Evolutionary conservation across 1,140 invertebrate genomes (phyloP), one percentile per base, ranked within the genome.

Genomic region (Nebria ingens): DNA sequence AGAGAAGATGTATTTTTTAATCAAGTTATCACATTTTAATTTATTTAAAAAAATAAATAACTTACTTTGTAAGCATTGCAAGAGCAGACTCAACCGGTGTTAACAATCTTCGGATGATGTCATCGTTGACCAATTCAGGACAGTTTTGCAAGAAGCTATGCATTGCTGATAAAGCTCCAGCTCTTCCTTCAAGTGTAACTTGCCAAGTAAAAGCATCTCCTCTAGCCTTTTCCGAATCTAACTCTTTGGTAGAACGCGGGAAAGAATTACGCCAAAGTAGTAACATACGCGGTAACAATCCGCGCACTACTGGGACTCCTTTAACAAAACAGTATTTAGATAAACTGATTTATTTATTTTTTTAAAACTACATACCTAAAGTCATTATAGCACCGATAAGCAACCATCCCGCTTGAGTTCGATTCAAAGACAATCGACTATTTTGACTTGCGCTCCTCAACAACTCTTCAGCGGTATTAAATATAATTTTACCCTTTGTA

Each of bases 171-270:
- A 99, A 71, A 11, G 97, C 97, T 0, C 97, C 97, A 13, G 96
- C 91, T 55, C 97, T 78, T 13, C 93, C 93, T 77, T 98, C 95
- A 49, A 99, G 73, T 1, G 95, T 97, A 17, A 98, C 91, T 79
- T 98, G 94, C 97, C 97, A 99, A 38, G 96, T 99, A 69, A 98
- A 98, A 0, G 93, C 89, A 78, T 99, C 97, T 4, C 97, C 97
- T 57, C 96, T 79, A 0, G 91, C 89, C 68, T 97, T 98, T 73
- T 99, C 96, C 4, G 91, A 93, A 66, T 98, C 96, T 19, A 98
- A 76, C 71, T 99, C 95, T 68, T 97, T 97, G 21, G 84, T 85
- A 0, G 93, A 97, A 40, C 93, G 79, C 0, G 97, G 96, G 71
- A 99, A 99, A 21, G 94, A 95, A 73, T 97, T 97, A 63, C 93